Evolutionary conservation across 2,888 invertebrate genomes (phyloP).

Genomic region (Timandra comae): DNA sequence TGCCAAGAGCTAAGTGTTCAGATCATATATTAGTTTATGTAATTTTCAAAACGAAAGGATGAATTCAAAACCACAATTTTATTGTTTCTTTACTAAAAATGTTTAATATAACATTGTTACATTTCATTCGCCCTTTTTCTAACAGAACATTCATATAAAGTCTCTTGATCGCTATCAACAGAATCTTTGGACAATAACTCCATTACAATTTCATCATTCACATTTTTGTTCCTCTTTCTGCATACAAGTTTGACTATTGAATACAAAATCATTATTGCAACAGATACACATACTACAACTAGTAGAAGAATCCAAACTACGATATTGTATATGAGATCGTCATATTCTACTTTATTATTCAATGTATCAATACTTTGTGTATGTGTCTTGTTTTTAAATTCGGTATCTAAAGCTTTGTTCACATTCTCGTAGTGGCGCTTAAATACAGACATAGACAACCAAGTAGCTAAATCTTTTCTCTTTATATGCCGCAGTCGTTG

Average conservation of each 20-base stretch:
- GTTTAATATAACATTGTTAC: too few species aligned
- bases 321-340: constrained; percentile 36
- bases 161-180: constrained; percentile 32
- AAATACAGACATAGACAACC: constrained; percentile 77
- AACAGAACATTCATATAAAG: constrained; percentile 23
- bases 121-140: constrained; percentile 9
- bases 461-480: constrained; percentile 75
- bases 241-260: neutral
- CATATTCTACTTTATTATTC: too few species aligned
- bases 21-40: too few species aligned
- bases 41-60: too few species aligned
- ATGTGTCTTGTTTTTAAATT: constrained; percentile 18
- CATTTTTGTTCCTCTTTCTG: too few species aligned
- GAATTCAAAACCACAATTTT: too few species aligned
- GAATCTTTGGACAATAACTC: constrained; percentile 23
- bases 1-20: too few species aligned
- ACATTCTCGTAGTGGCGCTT: constrained; percentile 70
- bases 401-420: constrained; percentile 35
- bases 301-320: constrained; percentile 31
- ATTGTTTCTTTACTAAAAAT: too few species aligned
- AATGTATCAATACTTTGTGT: too few species aligned
- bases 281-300: neutral
- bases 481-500: constrained; percentile 77
- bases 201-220: neutral
- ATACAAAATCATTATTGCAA: neutral